phyloP scores from a whole-genome alignment of 1,140 invertebrate species.

The Drosophila persimilis region DNA sequence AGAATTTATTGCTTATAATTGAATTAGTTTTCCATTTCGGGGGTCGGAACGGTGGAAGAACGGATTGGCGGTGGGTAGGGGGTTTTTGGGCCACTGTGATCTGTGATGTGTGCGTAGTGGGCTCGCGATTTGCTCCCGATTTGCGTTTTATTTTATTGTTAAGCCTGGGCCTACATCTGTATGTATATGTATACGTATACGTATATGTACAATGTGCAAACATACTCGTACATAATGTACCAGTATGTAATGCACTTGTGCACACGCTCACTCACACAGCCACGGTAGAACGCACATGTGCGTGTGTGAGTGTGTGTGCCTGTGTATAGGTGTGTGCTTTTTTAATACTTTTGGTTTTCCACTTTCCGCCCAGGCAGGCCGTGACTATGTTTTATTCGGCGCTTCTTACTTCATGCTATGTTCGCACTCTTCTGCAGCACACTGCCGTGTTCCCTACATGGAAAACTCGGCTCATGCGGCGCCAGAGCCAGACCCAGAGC shows the following conservation, averaged over 20 bases:
- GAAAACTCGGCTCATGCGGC: conserved; percentile 61
- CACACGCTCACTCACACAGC: conserved; percentile 32
- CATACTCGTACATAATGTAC: neutral
- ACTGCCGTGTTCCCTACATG: conserved; percentile 77
- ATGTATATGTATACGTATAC: too few relatives aligned
- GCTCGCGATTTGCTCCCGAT: neutral
- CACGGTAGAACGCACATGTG: conserved; percentile 24
- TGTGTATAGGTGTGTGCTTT: conserved; percentile 35
- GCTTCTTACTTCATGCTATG: conserved; percentile 80
- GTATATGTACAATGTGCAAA: neutral
- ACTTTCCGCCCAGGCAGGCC: conserved; percentile 63
- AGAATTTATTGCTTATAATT: conserved; percentile 65
- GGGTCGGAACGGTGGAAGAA: neutral
- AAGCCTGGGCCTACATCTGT: conserved; percentile 10
- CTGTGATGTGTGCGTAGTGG: conserved; percentile 1
- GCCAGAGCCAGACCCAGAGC: conserved; percentile 24
- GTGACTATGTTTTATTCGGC: conserved; percentile 70
- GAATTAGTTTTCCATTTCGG: conserved; percentile 48
- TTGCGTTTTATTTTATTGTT: conserved; percentile 24
- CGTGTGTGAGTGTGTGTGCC: conserved; percentile 9
- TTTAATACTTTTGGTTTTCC: conserved; percentile 69
- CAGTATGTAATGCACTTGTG: too few relatives aligned
- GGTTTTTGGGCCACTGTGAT: neutral
- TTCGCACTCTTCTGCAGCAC: conserved; percentile 78
- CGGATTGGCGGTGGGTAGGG: neutral